phyloP scores from a whole-genome alignment of 2,888 invertebrate species.

The Cantharis rufa region DNA sequence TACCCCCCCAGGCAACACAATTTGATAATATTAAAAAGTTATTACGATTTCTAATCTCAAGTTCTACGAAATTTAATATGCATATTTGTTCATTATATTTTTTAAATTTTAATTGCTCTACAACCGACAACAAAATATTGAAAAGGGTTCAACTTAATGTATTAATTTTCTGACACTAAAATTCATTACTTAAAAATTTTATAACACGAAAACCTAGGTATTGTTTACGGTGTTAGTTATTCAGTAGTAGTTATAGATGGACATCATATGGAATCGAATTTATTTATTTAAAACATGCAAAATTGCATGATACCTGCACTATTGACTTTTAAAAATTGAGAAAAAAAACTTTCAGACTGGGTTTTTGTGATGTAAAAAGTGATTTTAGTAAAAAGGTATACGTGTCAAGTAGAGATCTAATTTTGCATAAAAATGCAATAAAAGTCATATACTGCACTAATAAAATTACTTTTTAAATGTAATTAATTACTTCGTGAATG shows the following conservation, averaged over 20 bases:
- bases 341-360: not conserved
- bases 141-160: not conserved
- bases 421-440: not conserved
- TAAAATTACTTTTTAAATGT: not conserved
- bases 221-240: not conserved
- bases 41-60: no score
- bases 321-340: not conserved
- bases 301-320: not conserved
- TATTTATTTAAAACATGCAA: slow-evolving; percentile 3
- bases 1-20: no score
- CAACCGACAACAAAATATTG: not conserved
- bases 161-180: not conserved
- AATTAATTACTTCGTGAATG: not conserved
- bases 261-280: not conserved
- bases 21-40: no score
- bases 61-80: no score
- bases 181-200: not conserved
- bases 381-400: not conserved
- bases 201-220: not conserved
- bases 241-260: not conserved
- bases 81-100: no score
- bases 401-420: not conserved
- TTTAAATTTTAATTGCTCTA: no score
- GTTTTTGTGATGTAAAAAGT: not conserved
- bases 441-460: not conserved